Conservation (phyloP, 2,888 invertebrate species). For the Macrosiphum euphorbiae region DNA sequence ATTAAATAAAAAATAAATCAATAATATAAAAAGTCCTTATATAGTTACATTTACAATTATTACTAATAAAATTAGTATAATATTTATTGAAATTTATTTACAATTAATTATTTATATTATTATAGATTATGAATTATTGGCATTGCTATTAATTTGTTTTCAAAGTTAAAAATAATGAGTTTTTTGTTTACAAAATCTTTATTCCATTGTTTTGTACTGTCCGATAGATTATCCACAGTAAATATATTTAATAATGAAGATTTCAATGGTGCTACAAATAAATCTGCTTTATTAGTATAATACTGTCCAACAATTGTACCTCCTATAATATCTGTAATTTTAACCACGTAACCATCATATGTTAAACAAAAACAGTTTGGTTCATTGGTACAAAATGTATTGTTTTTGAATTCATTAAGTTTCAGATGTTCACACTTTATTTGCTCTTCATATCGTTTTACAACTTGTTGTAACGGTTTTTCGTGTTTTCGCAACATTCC, state of each 20-base stretch:
- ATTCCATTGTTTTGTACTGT: not conserved
- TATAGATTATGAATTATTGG: not conserved
- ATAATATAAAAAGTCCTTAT: too few species aligned
- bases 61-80: too few species aligned
- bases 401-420: constrained; percentile 1
- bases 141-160: not conserved
- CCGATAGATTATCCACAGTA: not conserved
- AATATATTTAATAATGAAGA: not conserved
- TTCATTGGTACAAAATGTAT: not conserved
- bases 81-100: not conserved
- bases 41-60: too few species aligned
- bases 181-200: not conserved
- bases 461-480: not conserved
- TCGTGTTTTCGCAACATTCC: constrained; percentile 1
- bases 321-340: not conserved
- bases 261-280: not conserved
- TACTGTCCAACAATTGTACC: not conserved
- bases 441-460: too few species aligned
- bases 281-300: not conserved
- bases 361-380: not conserved
- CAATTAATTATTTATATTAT: too few species aligned
- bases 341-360: not conserved
- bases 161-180: not conserved
- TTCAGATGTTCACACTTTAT: not conserved
- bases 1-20: too few species aligned